A percentile compares a stretch with the other conserved stretches of the same genome.
These are phyloP conservation scores for Drosophila littoralis DNA, from an alignment of 1,140 invertebrate species.

Conservation along the genomic window DNA sequence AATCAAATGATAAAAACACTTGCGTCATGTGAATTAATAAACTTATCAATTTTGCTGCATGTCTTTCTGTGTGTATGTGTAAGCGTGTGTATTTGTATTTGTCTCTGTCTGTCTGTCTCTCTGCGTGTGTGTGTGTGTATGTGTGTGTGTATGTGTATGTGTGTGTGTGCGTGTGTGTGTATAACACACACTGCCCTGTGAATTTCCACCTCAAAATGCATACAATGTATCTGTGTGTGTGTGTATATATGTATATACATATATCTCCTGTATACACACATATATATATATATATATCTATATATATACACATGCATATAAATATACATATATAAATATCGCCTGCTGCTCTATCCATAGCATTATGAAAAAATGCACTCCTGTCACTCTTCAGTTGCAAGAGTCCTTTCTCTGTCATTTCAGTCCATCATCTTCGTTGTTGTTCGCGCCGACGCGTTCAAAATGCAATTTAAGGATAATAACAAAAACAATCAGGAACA, in stretches of 20 bases:
- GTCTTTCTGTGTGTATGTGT: neutral
- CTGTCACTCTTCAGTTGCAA: constrained; percentile 7
- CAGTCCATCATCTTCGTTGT: constrained; percentile 41
- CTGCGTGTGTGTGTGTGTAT: neutral
- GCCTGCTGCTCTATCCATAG: neutral
- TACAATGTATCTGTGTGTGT: neutral
- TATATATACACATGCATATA: neutral
- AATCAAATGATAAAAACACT: neutral
- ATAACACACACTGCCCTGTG: too few relatives aligned
- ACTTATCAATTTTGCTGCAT: constrained; percentile 15
- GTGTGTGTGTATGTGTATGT: constrained; percentile 5
- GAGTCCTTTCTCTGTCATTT: constrained; percentile 13
- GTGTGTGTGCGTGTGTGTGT: neutral
- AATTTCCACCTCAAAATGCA: neutral
- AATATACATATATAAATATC: neutral
- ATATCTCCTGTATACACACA: too few relatives aligned
- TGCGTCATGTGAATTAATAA: neutral
- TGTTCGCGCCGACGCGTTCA: constrained; percentile 6
- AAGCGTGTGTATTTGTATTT: neutral
- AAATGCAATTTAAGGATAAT: constrained; percentile 22
- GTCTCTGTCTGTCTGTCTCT: neutral
- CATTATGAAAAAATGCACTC: constrained; percentile 6
- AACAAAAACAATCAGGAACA: constrained; percentile 14
- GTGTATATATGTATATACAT: too few relatives aligned
- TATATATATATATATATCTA: neutral